These are phyloP conservation scores for Anastrepha ludens DNA, from an alignment of 1,140 invertebrate species.

Conservation along the genomic window DNA sequence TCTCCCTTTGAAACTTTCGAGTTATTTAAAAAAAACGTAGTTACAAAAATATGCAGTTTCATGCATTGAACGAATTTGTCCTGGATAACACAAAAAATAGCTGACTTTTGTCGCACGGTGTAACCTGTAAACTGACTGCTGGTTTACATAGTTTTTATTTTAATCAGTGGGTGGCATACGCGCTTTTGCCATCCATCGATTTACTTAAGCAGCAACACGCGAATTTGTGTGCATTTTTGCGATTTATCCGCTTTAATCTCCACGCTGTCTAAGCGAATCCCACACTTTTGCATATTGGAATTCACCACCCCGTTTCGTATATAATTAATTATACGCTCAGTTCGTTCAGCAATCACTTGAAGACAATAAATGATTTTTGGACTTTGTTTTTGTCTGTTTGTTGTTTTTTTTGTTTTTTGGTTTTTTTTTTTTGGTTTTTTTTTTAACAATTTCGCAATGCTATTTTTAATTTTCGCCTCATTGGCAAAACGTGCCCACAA, in stretches of 20 bases:
- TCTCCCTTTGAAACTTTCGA: too few species aligned
- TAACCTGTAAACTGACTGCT: too few species aligned
- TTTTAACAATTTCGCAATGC: not conserved
- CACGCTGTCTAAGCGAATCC: conserved; percentile 6
- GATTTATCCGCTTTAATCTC: conserved; percentile 12
- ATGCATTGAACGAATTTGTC: too few species aligned
- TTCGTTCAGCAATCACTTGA: not conserved
- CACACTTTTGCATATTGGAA: not conserved
- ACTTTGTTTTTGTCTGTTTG: not conserved
- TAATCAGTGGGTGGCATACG: not conserved
- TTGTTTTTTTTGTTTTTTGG: not conserved
- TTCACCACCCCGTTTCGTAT: not conserved
- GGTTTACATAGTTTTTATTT: too few species aligned
- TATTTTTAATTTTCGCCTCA: conserved; percentile 44
- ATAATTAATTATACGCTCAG: conserved; percentile 20
- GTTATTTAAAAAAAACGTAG: too few species aligned
- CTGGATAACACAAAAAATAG: too few species aligned
- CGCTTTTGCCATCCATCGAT: not conserved
- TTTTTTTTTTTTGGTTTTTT: not conserved
- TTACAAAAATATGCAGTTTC: too few species aligned
- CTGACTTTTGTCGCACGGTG: too few species aligned
- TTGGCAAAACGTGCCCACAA: conserved; percentile 3
- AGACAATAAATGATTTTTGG: conserved; percentile 39
- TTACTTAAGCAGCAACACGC: conserved; percentile 13
- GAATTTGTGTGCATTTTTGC: not conserved